Base-by-base conservation (phyloP, 2,888 invertebrate species). In the Pogonocherus hispidulus region DNA sequence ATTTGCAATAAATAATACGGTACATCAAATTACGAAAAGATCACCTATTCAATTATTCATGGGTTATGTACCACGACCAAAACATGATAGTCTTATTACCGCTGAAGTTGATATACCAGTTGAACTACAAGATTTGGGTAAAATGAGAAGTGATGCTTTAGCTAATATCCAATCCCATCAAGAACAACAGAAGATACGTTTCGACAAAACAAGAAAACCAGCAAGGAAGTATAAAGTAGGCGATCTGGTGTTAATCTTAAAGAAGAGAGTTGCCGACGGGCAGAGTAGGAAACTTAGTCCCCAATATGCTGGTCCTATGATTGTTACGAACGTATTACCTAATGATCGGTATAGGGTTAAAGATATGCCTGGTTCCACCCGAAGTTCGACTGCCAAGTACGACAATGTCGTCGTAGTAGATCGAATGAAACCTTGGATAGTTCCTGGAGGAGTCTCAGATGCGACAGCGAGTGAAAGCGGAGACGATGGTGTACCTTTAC, bases 1-100 rank as follows among this genome's bases (percentile, higher is more conserved):
- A 67, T 76, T 78, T 66, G 71, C 79, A 14, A 67, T 76, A 52
- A 75, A 82, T 55, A 81, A 80, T 63, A 78, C 79, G 1, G 41
- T 72, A 2, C 75, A 65, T 32, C 49, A 44, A 5, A 19, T 62
- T 4, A 47, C 64, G 1, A 47, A 51, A 14, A 59, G 27, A 63
- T 51, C 71, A 11, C 64, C 70, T 0, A 68, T 22, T 57, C 44
- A 70, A 60, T 19, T 70, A 8, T n/a, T 65, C 41, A 56, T 59
- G 47, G 72, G 70, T 9, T 72, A 65, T 37, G 51, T 18, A 54
- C 72, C 70, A 20, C 22, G 64, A 47, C 32, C 16, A 18, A 41
- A 44, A 16, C 11, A 23, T n/a, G 72, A 70, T 23, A 19, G 51
- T 2, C 11, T 27, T 9, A 27, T 72, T 20, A 41, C n/a, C 5